These are phyloP conservation scores for Calliphora vicina DNA, from an alignment of 1,140 invertebrate species.

Conservation along the genomic window DNA sequence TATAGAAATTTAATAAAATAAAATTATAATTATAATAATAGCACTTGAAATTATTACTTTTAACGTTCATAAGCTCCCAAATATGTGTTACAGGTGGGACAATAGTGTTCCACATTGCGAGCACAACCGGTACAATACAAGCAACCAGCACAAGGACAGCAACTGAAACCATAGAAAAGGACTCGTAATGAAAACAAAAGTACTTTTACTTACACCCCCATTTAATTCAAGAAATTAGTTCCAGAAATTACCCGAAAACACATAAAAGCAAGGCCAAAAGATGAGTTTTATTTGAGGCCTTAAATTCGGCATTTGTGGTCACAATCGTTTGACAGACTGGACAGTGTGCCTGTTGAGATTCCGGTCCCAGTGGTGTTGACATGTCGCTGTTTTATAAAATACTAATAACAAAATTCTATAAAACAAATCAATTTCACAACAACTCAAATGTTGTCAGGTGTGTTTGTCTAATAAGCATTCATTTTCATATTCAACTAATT, in stretches of 20 bases:
- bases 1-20: no score
- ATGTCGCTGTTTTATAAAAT: slow-evolving; percentile 37
- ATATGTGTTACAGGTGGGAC: slow-evolving; percentile 70
- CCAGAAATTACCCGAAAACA: slow-evolving; percentile 66
- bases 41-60: no score
- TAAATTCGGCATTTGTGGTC: slow-evolving; percentile 63
- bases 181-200: not conserved
- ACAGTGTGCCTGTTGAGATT: slow-evolving; percentile 63
- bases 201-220: no score
- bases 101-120: slow-evolving; percentile 70
- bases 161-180: slow-evolving; percentile 46
- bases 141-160: slow-evolving; percentile 69
- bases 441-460: no score
- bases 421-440: no score
- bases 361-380: slow-evolving; percentile 61
- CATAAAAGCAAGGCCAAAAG: slow-evolving; percentile 69
- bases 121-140: slow-evolving; percentile 73
- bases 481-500: not conserved
- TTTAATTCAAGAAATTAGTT: not conserved
- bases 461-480: not conserved
- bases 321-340: slow-evolving; percentile 67
- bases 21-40: no score
- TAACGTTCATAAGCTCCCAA: slow-evolving; percentile 33
- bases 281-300: slow-evolving; percentile 69
- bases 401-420: not conserved